Conservation (phyloP, 2,113 vertebrate species). For the Leptobrachium ailaonicum region DNA sequence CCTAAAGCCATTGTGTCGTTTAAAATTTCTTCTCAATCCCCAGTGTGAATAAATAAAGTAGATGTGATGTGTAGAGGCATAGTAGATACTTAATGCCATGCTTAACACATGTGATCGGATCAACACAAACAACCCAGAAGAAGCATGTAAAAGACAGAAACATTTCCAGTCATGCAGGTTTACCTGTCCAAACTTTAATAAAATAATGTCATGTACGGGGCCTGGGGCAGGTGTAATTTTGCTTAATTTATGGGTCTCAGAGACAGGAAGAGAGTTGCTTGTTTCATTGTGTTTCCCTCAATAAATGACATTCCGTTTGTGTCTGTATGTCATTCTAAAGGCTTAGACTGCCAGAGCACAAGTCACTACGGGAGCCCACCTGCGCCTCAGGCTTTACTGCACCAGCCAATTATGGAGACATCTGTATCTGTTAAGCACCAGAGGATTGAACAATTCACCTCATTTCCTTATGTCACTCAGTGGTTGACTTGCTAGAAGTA, state of each 20-base stretch:
- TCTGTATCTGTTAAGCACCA: conserved; percentile 64
- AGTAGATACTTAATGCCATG: not conserved
- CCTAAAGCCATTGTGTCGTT: not conserved
- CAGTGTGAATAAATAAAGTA: not conserved
- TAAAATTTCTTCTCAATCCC: not conserved
- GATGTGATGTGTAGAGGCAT: not conserved
- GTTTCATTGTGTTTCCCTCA: conserved; percentile 62
- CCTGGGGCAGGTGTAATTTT: conserved; percentile 63
- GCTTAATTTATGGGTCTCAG: conserved; percentile 59
- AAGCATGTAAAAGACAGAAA: conserved; percentile 44
- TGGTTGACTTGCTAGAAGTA: not conserved
- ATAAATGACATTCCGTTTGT: conserved; percentile 65
- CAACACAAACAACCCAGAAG: conserved; percentile 20
- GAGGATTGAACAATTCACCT: conserved; percentile 62
- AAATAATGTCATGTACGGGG: conserved; percentile 56
- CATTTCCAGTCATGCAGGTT: conserved; percentile 58
- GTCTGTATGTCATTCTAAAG: conserved; percentile 59
- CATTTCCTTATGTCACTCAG: conserved; percentile 60
- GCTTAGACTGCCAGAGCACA: conserved; percentile 59
- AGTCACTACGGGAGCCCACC: conserved; percentile 62
- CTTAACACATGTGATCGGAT: conserved; percentile 1
- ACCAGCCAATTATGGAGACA: conserved; percentile 59
- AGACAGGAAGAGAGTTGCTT: conserved; percentile 62
- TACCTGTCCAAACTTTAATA: conserved; percentile 57
- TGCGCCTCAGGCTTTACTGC: conserved; percentile 58